phyloP scores from a whole-genome alignment of 1,140 invertebrate species.

The Hylyphantes graminicola region DNA sequence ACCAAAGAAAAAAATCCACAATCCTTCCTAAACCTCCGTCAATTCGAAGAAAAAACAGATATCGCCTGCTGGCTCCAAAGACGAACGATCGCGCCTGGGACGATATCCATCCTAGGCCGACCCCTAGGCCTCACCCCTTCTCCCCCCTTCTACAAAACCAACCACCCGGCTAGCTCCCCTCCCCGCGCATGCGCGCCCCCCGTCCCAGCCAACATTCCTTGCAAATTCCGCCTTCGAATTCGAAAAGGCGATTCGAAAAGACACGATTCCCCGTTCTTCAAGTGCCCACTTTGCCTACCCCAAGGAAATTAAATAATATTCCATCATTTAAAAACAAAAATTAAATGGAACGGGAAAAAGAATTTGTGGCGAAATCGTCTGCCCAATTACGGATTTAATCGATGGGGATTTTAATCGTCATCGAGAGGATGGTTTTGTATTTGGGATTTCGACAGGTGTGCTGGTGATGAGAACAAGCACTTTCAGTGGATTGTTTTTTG shows the following conservation, averaged over 20 bases:
- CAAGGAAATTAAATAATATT: no score
- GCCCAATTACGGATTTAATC: background rate
- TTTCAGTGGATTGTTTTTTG: no score
- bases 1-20: no score
- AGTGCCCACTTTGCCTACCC: background rate
- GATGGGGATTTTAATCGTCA: no score
- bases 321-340: no score
- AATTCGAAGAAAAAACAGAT: no score
- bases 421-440: no score
- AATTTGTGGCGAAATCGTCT: conserved; percentile 6
- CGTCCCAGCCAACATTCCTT: conserved; percentile 17
- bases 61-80: background rate
- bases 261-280: background rate
- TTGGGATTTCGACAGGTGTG: no score
- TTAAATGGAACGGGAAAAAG: no score
- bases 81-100: conserved; percentile 24
- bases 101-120: conserved; percentile 9
- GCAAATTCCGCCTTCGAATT: conserved; percentile 5
- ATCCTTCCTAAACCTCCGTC: no score
- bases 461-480: no score
- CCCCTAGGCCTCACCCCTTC: background rate
- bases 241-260: background rate
- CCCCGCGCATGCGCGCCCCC: conserved; percentile 25
- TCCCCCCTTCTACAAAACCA: conserved; percentile 30
- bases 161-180: conserved; percentile 45